phyloP scores from a whole-genome alignment of 53 echinoderm and acorn worm genomes.

The Astropecten irregularis region DNA sequence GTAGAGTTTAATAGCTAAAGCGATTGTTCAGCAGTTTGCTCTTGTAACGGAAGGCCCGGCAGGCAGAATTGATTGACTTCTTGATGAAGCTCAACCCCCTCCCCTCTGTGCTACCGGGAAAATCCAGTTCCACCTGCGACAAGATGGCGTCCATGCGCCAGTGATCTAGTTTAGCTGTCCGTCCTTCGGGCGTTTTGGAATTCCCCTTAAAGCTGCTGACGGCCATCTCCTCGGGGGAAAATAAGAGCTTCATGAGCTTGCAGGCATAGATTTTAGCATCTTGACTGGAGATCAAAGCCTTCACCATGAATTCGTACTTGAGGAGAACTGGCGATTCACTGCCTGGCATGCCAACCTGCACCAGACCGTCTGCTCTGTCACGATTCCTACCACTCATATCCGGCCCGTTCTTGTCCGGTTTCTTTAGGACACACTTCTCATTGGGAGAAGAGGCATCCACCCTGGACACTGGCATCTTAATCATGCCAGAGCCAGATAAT shows the following conservation, averaged over 20 bases:
- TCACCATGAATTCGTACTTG: neutral
- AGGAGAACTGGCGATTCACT: slow-evolving; percentile 7
- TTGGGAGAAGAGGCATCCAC: neutral
- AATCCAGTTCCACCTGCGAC: slow-evolving; percentile 20
- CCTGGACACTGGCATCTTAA: no score
- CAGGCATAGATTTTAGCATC: slow-evolving; percentile 21
- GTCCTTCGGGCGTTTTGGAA: neutral
- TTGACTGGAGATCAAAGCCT: neutral
- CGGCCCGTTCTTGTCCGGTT: neutral
- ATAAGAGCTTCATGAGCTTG: slow-evolving; percentile 19
- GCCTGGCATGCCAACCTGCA: neutral
- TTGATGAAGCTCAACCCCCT: neutral
- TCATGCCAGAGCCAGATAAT: no score
- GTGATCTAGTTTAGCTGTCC: neutral
- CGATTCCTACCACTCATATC: neutral
- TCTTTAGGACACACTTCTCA: no score
- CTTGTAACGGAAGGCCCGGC: slow-evolving; percentile 2
- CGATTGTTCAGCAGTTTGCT: neutral
- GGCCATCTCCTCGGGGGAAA: slow-evolving; percentile 18
- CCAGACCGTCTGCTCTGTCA: neutral
- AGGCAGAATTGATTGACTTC: slow-evolving; percentile 9
- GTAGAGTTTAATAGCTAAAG: no score
- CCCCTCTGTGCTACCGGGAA: slow-evolving; percentile 1
- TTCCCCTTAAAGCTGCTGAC: slow-evolving; percentile 23
- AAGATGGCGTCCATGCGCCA: slow-evolving; percentile 37